These are phyloP conservation scores for Astreopora myriophthalma DNA, from an alignment of 64 coral and sea anemone species.

Conservation along the genomic window DNA sequence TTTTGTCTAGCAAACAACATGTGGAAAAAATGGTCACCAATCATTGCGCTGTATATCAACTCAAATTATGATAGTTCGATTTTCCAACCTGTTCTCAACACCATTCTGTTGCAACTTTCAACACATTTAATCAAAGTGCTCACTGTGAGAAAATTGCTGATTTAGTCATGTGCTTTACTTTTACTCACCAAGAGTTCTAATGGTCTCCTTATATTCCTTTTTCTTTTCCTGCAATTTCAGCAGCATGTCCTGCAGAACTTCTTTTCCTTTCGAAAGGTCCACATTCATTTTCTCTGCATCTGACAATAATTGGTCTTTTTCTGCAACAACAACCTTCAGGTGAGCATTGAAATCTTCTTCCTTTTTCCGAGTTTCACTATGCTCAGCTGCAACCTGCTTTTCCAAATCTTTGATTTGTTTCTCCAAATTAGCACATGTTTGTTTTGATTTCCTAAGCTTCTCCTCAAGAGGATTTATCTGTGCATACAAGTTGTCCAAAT, in stretches of 20 bases:
- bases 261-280: slow-evolving; percentile 71
- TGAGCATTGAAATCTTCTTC: slow-evolving; percentile 67
- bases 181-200: slow-evolving; percentile 71
- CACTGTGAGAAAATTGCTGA: too few relatives aligned
- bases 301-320: slow-evolving; percentile 76
- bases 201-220: slow-evolving; percentile 70
- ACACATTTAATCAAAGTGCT: too few relatives aligned
- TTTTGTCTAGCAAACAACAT: too few relatives aligned
- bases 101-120: too few relatives aligned
- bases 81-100: too few relatives aligned
- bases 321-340: slow-evolving; percentile 68
- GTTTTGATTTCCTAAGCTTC: slow-evolving; percentile 81
- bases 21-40: too few relatives aligned
- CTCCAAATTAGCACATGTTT: slow-evolving; percentile 68
- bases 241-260: slow-evolving; percentile 75
- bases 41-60: too few relatives aligned
- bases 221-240: slow-evolving; percentile 62
- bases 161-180: too few relatives aligned
- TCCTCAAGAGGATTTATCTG: slow-evolving; percentile 95
- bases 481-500: slow-evolving; percentile 96
- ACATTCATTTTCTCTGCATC: slow-evolving; percentile 71
- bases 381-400: slow-evolving; percentile 57
- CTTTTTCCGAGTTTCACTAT: slow-evolving; percentile 22
- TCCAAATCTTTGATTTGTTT: slow-evolving; percentile 79
- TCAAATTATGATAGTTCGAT: too few relatives aligned